Evolutionary conservation across 2,797 vertebrate genomes (phyloP).

Genomic region (Coendou prehensilis): DNA sequence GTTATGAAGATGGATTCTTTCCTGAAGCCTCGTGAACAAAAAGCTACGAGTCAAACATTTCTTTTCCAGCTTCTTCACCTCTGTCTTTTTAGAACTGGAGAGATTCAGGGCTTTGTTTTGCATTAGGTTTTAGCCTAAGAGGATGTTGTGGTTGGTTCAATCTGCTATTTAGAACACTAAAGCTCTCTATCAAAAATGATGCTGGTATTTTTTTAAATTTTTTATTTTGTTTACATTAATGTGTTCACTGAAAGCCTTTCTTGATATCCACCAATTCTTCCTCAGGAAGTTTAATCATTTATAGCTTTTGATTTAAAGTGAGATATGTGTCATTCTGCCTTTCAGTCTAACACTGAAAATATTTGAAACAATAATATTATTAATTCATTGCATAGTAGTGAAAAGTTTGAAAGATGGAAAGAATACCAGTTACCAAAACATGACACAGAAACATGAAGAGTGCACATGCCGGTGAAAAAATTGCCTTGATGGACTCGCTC

Average conservation of each 20-base stretch:
- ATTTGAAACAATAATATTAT: background rate
- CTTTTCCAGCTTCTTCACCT: background rate
- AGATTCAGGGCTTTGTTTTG: background rate
- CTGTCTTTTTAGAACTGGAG: background rate
- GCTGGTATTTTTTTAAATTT: background rate
- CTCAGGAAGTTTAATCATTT: background rate
- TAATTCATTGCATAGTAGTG: background rate
- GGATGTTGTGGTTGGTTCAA: background rate
- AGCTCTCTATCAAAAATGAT: background rate
- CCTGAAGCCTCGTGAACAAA: background rate
- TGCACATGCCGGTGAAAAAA: background rate
- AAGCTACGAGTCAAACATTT: background rate
- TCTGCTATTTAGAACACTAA: background rate
- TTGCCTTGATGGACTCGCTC: background rate
- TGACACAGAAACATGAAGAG: background rate
- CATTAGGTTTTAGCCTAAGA: background rate
- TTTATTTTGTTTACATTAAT: background rate
- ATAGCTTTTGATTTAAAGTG: background rate
- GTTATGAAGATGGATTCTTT: background rate
- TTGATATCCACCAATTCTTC: background rate
- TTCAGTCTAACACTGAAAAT: background rate
- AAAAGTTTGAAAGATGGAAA: background rate
- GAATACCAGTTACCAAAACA: background rate
- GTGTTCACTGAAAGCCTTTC: background rate
- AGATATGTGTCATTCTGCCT: background rate